phyloP scores from a whole-genome alignment of 2,797 vertebrate species.

The Malacoraja senta region DNA sequence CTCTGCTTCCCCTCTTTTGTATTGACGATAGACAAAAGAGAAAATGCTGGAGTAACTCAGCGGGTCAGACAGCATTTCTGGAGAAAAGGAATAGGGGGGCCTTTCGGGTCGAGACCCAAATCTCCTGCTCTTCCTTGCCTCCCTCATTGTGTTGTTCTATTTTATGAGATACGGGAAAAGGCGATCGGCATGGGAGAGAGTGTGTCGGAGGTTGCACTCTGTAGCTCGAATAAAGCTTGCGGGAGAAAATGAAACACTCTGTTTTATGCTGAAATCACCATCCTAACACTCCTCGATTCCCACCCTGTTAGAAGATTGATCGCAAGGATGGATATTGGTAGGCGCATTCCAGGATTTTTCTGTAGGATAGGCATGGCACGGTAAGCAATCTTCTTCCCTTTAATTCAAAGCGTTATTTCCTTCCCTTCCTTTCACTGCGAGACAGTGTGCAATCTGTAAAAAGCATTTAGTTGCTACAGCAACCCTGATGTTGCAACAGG shows the following conservation, averaged over 20 bases:
- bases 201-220: neutral
- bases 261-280: neutral
- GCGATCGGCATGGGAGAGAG: neutral
- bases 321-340: neutral
- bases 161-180: neutral
- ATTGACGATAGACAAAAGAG: too few species aligned
- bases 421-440: neutral
- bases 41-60: too few species aligned
- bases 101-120: too few species aligned
- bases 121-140: neutral
- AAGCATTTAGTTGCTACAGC: constrained; percentile 21
- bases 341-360: neutral
- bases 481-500: neutral
- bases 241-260: neutral
- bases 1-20: neutral
- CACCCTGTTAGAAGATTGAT: neutral
- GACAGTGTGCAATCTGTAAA: constrained; percentile 17
- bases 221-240: neutral
- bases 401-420: neutral
- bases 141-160: neutral
- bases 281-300: neutral
- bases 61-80: too few species aligned
- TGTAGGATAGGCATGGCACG: neutral
- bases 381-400: neutral
- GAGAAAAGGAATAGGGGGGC: too few species aligned